phyloP scores from a whole-genome alignment of 1,140 invertebrate genomes.

The Phenacoccus solenopsis region DNA sequence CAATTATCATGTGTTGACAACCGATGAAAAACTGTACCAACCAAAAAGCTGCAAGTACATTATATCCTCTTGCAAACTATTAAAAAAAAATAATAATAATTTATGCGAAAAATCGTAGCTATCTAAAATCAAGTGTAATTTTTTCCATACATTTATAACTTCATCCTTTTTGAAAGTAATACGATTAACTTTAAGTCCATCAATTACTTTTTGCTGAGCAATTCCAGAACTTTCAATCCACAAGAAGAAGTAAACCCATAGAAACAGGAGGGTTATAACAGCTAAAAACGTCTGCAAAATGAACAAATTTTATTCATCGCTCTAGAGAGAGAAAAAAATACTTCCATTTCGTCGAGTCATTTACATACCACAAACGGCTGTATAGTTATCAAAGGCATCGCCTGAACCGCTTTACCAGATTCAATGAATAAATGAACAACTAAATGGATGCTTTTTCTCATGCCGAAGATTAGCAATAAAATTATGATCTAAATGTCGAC shows the following conservation, averaged over 20 bases:
- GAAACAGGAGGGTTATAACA: slow-evolving; percentile 39
- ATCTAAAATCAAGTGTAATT: slow-evolving; percentile 21
- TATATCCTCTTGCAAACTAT: slow-evolving; percentile 49
- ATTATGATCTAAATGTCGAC: slow-evolving; percentile 41
- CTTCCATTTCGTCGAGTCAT: no score
- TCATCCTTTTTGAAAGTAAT: slow-evolving; percentile 40
- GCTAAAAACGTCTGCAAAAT: slow-evolving; percentile 47
- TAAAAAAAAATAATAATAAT: slow-evolving; percentile 14
- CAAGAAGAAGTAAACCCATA: slow-evolving; percentile 46
- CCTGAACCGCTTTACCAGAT: slow-evolving; percentile 54
- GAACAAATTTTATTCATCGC: not conserved
- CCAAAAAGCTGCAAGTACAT: slow-evolving; percentile 57
- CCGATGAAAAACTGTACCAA: slow-evolving; percentile 57
- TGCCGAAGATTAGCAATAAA: slow-evolving; percentile 50
- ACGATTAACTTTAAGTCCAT: not conserved
- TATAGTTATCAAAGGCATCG: slow-evolving; percentile 59
- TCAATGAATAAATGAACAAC: slow-evolving; percentile 60
- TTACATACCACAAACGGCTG: slow-evolving; percentile 55
- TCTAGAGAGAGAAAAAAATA: not conserved
- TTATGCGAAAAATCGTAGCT: not conserved
- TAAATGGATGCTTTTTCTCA: slow-evolving; percentile 56
- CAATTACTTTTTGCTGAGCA: not conserved
- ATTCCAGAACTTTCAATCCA: slow-evolving; percentile 49
- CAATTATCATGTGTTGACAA: slow-evolving; percentile 63
- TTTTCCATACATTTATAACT: slow-evolving; percentile 36